These are phyloP conservation scores for Leptopterna dolabrata DNA, from an alignment of 2,888 invertebrate genomes.

Conservation along the genomic window DNA sequence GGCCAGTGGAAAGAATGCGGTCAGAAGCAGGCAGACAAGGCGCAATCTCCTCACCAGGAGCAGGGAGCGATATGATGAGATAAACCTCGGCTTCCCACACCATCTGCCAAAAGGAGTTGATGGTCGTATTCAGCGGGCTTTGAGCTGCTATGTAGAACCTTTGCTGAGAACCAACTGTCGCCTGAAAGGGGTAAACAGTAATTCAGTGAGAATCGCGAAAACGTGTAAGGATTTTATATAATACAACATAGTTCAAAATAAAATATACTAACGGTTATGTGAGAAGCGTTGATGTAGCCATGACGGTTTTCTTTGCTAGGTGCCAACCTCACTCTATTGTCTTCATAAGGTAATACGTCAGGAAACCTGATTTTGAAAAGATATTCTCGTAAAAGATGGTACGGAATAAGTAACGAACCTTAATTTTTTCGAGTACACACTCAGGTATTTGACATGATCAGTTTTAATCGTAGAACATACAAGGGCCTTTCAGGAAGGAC, in stretches of 20 bases:
- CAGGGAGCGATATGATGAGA: constrained; percentile 80
- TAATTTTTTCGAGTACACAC: no score
- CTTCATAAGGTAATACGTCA: constrained; percentile 90
- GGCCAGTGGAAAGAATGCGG: constrained; percentile 74
- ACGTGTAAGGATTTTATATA: no score
- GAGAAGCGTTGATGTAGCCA: constrained; percentile 94
- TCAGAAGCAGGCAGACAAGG: constrained; percentile 74
- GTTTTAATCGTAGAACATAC: no score
- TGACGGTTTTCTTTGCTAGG: constrained; percentile 84
- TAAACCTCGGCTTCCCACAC: constrained; percentile 90
- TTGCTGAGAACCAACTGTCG: constrained; percentile 84
- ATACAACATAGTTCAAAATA: no score
- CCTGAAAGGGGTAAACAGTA: constrained; percentile 69
- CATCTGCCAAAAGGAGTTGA: constrained; percentile 86
- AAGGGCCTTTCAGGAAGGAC: no score
- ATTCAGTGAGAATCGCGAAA: not conserved
- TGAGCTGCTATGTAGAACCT: constrained; percentile 88
- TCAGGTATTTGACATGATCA: no score
- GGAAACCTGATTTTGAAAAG: constrained; percentile 69
- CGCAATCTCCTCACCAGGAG: constrained; percentile 68
- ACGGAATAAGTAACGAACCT: not conserved
- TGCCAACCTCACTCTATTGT: constrained; percentile 85
- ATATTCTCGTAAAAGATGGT: not conserved
- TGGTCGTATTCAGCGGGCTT: constrained; percentile 74
- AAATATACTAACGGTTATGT: constrained; percentile 79